Evolutionary conservation across 1,140 invertebrate species (phyloP).

Genomic region (Drosophila sp.): DNA sequence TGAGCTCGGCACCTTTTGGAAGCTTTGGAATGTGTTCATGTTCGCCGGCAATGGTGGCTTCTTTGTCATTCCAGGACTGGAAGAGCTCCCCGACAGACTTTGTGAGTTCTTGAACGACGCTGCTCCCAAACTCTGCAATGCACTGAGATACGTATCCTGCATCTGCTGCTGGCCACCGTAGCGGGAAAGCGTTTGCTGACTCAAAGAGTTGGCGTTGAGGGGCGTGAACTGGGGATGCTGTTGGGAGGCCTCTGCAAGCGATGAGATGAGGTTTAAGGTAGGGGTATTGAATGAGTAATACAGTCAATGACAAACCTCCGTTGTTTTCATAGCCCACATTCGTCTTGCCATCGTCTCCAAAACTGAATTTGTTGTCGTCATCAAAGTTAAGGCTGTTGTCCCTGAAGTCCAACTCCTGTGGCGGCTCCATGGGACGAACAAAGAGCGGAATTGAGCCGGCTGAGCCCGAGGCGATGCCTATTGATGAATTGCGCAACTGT

Average conservation of each 20-base stretch:
- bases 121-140: conserved; percentile 74
- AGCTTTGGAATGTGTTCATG: conserved; percentile 87
- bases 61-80: conserved; percentile 49
- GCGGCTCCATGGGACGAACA: conserved; percentile 74
- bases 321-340: conserved; percentile 82
- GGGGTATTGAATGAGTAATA: background rate
- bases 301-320: conserved; percentile 75
- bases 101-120: conserved; percentile 80
- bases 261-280: background rate
- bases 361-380: conserved; percentile 84
- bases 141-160: conserved; percentile 78
- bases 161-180: conserved; percentile 74
- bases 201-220: conserved; percentile 65
- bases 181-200: conserved; percentile 63
- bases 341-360: conserved; percentile 85
- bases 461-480: conserved; percentile 68
- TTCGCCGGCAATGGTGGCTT: conserved; percentile 73
- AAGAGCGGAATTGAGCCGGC: conserved; percentile 74
- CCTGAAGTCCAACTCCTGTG: conserved; percentile 88
- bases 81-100: conserved; percentile 67
- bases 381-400: conserved; percentile 83
- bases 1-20: conserved; percentile 93
- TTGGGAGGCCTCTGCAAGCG: conserved; percentile 71
- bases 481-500: conserved; percentile 5
- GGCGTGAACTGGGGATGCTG: conserved; percentile 72